Conservation (phyloP, 2,797 vertebrate genomes). For the Menidia menidia region DNA sequence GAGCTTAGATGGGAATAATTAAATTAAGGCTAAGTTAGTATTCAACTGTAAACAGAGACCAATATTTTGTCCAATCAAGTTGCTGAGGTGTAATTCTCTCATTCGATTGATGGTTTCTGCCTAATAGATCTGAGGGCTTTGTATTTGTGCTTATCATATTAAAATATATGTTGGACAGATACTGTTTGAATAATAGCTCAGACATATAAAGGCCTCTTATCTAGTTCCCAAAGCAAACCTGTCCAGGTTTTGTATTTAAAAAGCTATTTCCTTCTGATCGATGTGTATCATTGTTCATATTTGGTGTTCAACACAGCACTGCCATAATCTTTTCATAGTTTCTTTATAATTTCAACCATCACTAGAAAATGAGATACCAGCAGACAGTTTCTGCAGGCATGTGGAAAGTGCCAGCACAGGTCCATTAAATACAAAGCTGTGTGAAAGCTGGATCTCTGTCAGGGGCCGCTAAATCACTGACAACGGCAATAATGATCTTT, state of each 20-base stretch:
- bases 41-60: conserved; percentile 28
- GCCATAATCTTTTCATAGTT: neutral
- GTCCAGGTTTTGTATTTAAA: conserved; percentile 61
- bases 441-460: conserved; percentile 33
- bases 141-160: conserved; percentile 58
- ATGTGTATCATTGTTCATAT: conserved; percentile 31
- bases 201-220: conserved; percentile 56
- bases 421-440: conserved; percentile 47
- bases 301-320: neutral
- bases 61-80: conserved; percentile 39
- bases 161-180: conserved; percentile 44
- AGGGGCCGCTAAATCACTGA: conserved; percentile 39
- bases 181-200: conserved; percentile 72
- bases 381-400: conserved; percentile 7
- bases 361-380: conserved; percentile 23
- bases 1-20: conserved; percentile 8
- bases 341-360: conserved; percentile 3
- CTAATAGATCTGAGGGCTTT: conserved; percentile 44
- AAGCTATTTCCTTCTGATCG: conserved; percentile 42
- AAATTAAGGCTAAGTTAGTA: conserved; percentile 25
- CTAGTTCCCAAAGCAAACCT: conserved; percentile 69
- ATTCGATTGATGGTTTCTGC: conserved; percentile 60
- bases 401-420: conserved; percentile 31
- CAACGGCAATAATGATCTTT: conserved; percentile 55
- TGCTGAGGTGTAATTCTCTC: conserved; percentile 37